Conservation (phyloP, 2,888 invertebrate genomes). For the Dynastes tityus region DNA sequence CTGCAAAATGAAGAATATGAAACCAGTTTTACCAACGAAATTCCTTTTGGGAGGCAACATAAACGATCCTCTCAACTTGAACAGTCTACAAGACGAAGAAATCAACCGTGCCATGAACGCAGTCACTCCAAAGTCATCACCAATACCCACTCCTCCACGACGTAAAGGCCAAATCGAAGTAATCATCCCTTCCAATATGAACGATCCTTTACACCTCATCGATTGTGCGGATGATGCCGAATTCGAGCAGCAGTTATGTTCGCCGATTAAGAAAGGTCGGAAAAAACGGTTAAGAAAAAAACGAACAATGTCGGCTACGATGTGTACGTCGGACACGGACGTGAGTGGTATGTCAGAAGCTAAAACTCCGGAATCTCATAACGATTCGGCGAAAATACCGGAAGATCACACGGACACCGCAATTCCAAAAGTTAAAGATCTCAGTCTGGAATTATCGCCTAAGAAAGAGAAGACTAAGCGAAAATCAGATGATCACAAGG, state of each 20-base stretch:
- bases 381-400: conserved; percentile 68
- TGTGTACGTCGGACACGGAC: conserved; percentile 56
- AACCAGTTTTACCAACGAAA: conserved; percentile 91
- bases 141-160: conserved; percentile 87
- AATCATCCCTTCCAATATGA: conserved; percentile 92
- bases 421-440: conserved; percentile 59
- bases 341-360: conserved; percentile 67
- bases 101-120: conserved; percentile 86
- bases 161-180: conserved; percentile 87
- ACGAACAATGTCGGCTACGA: conserved; percentile 70
- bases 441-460: conserved; percentile 63
- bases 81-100: conserved; percentile 89
- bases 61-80: conserved; percentile 94
- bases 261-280: conserved; percentile 76
- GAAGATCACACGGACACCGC: conserved; percentile 59
- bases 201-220: conserved; percentile 91
- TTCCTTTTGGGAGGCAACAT: conserved; percentile 96
- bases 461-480: conserved; percentile 75
- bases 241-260: conserved; percentile 85
- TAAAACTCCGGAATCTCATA: conserved; percentile 66
- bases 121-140: conserved; percentile 94
- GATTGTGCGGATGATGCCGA: conserved; percentile 86
- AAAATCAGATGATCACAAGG: conserved; percentile 74
- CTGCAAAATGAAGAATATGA: conserved; percentile 73
- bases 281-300: conserved; percentile 80